Evolutionary conservation across 2,797 vertebrate species (phyloP), one percentile per base, ranked within the genome.

Genomic region (Sebastes taczanowskii): DNA sequence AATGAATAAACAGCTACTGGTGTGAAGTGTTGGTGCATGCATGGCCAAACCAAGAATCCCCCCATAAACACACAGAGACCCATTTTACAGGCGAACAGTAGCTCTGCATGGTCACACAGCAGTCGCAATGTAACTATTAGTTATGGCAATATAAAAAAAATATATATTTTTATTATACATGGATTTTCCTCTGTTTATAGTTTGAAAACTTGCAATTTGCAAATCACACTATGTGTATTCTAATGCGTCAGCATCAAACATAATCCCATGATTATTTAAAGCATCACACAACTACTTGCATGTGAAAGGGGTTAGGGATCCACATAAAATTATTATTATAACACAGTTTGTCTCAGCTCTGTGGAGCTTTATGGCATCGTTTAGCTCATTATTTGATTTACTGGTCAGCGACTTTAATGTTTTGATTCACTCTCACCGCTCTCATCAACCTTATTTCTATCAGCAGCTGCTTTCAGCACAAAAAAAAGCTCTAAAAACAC

Each of bases 1-100:
- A 92, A 91, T 86, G 71, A 85, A 77, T 53, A 81, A 79, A 78
- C 42, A 35, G 46, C 22, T 38, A 38, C 69, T 64, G 52, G 59
- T 79, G 60, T 80, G 49, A 64, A 63, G 62, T 76, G 70, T 70
- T 18, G 60, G 60, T 2, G 22, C 67, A 67, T 14, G 58, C 42
- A 59, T 32, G 29, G 7, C 27, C 64, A 29, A 16, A 27, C 23
- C 32, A 35, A 52, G 20, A 76, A 23, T 4, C 10, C 25, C 14
- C 14, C 2, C 3, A 7, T 35, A 59, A 49, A 71, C 35, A 32
- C 52, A 59, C 30, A 71, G 0, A 70, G 13, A 58, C 9, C 29
- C 16, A 38, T 69, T 55, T 32, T 76, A 66, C 11, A 75, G 27
- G 4, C 22, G 3, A 2, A 70, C 8, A 63, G 32, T 2, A 38